These are phyloP conservation scores for Zoanthus sociatus DNA, from an alignment of 92 coral and sea anemone species.

Conservation along the genomic window DNA sequence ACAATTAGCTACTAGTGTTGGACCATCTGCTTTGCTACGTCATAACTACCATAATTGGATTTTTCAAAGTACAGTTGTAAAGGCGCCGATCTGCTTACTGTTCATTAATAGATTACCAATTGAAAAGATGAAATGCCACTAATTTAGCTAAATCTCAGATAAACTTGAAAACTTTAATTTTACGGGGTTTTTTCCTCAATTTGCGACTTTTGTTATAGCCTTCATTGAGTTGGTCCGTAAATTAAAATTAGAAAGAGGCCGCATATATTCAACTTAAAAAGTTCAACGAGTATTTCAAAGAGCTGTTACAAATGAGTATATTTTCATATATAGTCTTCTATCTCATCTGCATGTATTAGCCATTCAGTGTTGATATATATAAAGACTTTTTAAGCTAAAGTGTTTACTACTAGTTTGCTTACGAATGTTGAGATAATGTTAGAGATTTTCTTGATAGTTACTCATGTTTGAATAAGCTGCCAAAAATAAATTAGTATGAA, in stretches of 20 bases:
- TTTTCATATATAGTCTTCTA: background rate
- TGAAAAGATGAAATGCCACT: conserved; percentile 4
- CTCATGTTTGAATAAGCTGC: too few species aligned
- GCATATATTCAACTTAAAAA: background rate
- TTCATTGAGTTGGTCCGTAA: background rate
- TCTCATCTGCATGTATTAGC: background rate
- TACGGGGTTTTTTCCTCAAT: background rate
- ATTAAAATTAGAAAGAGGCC: background rate
- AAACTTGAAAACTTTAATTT: conserved; percentile 14
- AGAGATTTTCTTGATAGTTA: background rate
- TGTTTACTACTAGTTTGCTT: background rate
- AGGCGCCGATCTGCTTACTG: conserved; percentile 11
- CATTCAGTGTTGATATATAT: background rate
- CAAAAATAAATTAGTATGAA: background rate
- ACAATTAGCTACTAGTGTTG: background rate
- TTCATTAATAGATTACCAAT: conserved; percentile 10
- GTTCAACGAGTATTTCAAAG: background rate
- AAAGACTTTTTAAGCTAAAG: background rate
- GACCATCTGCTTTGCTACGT: conserved; percentile 9
- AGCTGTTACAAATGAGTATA: background rate
- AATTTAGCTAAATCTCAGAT: conserved; percentile 21
- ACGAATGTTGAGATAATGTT: background rate
- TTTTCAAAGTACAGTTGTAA: conserved; percentile 26
- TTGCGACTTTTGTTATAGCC: background rate
- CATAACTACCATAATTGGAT: conserved; percentile 27